These are phyloP conservation scores for Willowsia nigromaculata DNA, from an alignment of 2,888 invertebrate species.

Conservation along the genomic window DNA sequence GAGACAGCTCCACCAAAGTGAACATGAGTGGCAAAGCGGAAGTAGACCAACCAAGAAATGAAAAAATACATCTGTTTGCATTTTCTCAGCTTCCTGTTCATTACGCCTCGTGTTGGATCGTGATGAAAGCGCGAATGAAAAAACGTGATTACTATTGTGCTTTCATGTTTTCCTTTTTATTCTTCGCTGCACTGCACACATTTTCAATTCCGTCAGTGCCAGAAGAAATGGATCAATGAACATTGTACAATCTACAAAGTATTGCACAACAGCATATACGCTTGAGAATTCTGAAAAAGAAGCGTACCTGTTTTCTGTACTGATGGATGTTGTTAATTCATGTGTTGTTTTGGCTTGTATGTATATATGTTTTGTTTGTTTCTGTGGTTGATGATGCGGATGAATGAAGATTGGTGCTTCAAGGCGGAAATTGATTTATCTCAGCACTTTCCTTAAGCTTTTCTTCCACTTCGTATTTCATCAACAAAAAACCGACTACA, in stretches of 20 bases:
- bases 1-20: not conserved
- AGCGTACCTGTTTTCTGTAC: no score
- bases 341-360: not conserved
- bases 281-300: not conserved
- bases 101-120: not conserved
- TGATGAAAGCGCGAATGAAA: not conserved
- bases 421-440: constrained; percentile 66
- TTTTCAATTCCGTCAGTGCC: not conserved
- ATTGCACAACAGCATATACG: not conserved
- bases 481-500: not conserved
- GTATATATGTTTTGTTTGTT: not conserved
- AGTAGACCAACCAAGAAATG: not conserved
- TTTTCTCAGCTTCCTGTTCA: not conserved
- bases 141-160: not conserved
- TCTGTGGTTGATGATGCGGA: constrained; percentile 25
- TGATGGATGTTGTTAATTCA: not conserved
- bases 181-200: constrained; percentile 6
- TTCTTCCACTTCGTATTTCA: constrained; percentile 1
- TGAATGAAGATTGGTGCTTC: constrained; percentile 52
- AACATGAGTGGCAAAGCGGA: not conserved
- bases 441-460: constrained; percentile 22
- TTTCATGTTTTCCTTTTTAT: not conserved
- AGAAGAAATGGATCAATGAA: not conserved
- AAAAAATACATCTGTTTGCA: not conserved
- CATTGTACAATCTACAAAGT: not conserved